Base-by-base conservation (phyloP, 2,113 vertebrate genomes). In the Lampris incognitus region DNA sequence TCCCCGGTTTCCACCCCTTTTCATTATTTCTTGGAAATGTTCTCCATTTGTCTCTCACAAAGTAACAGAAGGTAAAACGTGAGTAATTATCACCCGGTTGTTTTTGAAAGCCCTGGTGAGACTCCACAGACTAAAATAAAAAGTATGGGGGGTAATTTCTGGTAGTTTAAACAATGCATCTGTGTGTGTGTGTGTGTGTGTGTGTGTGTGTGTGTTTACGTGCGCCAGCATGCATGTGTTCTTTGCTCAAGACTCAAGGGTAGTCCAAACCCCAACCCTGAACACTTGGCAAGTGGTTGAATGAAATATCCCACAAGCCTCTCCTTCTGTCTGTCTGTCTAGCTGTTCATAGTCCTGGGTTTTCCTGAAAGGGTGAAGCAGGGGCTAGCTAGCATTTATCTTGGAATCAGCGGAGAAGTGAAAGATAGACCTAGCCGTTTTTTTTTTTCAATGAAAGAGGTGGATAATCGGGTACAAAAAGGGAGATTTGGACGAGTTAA, bases 221-320 rank as follows among this genome's bases (percentile, higher is more conserved):
- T 72, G 54, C 49, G 51, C 42, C 38, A 56, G 66, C 56, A 40
- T 69, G 66, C 41, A 52, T 57, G 40, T 58, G 67, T 76, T 37
- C 7, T 37, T 66, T 67, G 66, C 49, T 82, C 66, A 59, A 63
- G 58, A 36, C 66, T 69, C 54, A 67, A 24, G 62, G 44, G 41
- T 62, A 46, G 66, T 77, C 68, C 48, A 88, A 88, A 88, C 64
- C 82, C 79, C 57, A 80, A 64, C 63, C 66, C 78, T 60, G 49
- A 86, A 81, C 82, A 82, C 65, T 86, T 84, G 77, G 85, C 83
- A 66, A 69, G 61, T 41, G 71, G 81, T 82, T 88, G 66, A 85
- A 83, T 85, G 82, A 89, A 81, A 78, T 71, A 67, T 90, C 85
- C 87, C 86, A 78, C 49, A 69, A 88, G 80, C 80, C 63, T 76